Conservation (phyloP, 1,140 invertebrate genomes). For the Elysia chlorotica region DNA sequence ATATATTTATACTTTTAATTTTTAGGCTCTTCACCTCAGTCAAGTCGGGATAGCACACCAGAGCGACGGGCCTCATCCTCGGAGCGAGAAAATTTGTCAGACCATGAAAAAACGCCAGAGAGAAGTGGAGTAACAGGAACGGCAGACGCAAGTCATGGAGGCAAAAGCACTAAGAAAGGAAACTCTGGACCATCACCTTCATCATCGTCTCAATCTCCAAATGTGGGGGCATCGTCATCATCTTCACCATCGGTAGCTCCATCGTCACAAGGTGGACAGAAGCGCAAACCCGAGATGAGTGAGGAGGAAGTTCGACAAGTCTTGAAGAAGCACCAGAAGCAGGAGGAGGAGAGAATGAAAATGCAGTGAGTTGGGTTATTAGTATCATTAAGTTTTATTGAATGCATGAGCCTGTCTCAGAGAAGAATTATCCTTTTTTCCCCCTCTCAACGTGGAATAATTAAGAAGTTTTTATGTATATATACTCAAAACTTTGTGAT, state of each 20-base stretch:
- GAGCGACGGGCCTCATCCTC: conserved; percentile 5
- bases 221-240: neutral
- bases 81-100: neutral
- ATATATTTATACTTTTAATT: neutral
- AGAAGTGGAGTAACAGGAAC: neutral
- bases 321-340: conserved; percentile 14
- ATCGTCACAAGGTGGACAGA: neutral
- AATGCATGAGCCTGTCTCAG: too few relatives aligned
- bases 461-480: too few relatives aligned
- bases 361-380: conserved; percentile 21
- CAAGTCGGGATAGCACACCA: conserved; percentile 11
- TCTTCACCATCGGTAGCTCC: neutral
- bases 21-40: conserved; percentile 5
- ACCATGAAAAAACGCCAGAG: neutral
- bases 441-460: too few relatives aligned
- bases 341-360: conserved; percentile 21
- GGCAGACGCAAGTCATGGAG: neutral
- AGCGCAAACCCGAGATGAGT: conserved; percentile 6
- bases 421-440: too few relatives aligned
- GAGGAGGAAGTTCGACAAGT: conserved; percentile 11
- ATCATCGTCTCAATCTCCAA: neutral
- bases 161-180: neutral
- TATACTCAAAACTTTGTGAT: too few relatives aligned
- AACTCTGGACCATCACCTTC: neutral
- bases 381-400: too few relatives aligned